Conservation (phyloP, 2,888 invertebrate genomes). For the Cheilosia vulpina region DNA sequence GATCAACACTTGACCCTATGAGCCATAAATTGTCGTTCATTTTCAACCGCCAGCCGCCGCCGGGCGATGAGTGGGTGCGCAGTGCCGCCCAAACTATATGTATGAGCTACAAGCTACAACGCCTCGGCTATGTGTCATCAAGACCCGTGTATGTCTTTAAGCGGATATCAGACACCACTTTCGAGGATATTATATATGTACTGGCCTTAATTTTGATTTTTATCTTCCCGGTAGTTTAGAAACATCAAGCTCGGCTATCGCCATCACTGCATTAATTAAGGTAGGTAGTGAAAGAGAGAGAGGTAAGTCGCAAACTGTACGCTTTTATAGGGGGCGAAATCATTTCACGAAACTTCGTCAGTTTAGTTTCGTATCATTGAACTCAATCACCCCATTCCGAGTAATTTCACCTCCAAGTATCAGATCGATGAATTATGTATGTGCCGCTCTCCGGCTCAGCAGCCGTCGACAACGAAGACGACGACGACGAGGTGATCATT, state of each 20-base stretch:
- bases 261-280: constrained; percentile 1
- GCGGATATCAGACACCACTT: constrained; percentile 51
- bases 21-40: constrained; percentile 49
- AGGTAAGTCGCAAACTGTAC: not conserved
- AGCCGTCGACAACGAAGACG: constrained; percentile 15
- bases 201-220: constrained; percentile 39
- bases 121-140: constrained; percentile 44
- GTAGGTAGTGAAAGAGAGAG: not conserved
- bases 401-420: constrained; percentile 72
- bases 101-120: not conserved
- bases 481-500: constrained; percentile 56
- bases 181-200: constrained; percentile 41
- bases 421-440: constrained; percentile 75
- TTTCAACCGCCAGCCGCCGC: constrained; percentile 22
- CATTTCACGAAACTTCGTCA: constrained; percentile 60
- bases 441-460: constrained; percentile 25
- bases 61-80: constrained; percentile 42
- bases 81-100: constrained; percentile 9
- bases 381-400: constrained; percentile 70
- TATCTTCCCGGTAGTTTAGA: constrained; percentile 46
- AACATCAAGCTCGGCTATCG: not conserved
- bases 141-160: constrained; percentile 41
- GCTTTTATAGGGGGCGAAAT: constrained; percentile 47
- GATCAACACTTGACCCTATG: constrained; percentile 54
- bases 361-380: constrained; percentile 67